phyloP scores from a whole-genome alignment of 1,140 invertebrate genomes.

The Riptortus pedestris region DNA sequence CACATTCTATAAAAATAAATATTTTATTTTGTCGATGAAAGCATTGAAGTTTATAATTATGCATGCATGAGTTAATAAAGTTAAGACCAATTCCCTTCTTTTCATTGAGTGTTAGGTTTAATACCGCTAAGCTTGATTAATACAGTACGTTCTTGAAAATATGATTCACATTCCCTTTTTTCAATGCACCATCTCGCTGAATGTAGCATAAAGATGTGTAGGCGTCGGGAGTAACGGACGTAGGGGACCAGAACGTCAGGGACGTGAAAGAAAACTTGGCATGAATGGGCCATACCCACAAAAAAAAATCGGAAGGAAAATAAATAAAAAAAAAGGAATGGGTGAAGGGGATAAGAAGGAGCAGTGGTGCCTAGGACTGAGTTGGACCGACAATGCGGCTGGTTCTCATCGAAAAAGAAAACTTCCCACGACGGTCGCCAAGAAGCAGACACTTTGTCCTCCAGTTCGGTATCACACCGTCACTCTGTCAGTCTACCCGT shows the following conservation, averaged over 20 bases:
- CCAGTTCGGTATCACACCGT: slow-evolving; percentile 1
- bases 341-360: neutral
- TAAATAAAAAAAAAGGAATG: slow-evolving; percentile 1
- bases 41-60: too few species aligned
- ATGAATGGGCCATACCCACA: slow-evolving; percentile 2
- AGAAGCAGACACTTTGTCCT: too few species aligned
- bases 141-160: too few species aligned
- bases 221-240: neutral
- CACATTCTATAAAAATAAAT: too few species aligned
- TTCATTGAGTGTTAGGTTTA: too few species aligned
- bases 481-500: neutral
- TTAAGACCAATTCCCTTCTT: too few species aligned
- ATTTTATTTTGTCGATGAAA: too few species aligned
- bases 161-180: too few species aligned
- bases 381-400: neutral
- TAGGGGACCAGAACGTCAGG: slow-evolving; percentile 1
- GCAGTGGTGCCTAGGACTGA: neutral
- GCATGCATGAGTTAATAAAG: too few species aligned
- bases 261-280: slow-evolving; percentile 2
- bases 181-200: too few species aligned
- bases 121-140: too few species aligned
- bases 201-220: neutral
- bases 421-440: neutral
- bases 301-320: neutral
- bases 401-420: slow-evolving; percentile 6